These are phyloP conservation scores for Clusia tigrina DNA, from an alignment of 2,888 invertebrate species.

Conservation along the genomic window DNA sequence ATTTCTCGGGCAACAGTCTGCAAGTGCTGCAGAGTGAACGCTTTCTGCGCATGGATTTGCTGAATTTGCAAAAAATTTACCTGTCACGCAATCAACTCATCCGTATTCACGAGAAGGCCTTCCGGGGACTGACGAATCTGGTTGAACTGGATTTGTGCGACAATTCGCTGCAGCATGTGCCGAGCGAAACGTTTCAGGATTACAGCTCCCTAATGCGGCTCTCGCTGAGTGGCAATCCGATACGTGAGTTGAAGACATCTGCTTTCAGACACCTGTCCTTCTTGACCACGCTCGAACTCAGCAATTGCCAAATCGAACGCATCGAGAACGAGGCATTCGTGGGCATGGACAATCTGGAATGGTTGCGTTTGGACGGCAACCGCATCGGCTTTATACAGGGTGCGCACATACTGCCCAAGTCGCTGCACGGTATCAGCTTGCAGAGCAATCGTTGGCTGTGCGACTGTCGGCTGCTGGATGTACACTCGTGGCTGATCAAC, in stretches of 20 bases:
- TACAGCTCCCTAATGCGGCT: conserved; percentile 85
- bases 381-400: conserved; percentile 77
- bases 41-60: conserved; percentile 79
- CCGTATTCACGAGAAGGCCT: conserved; percentile 80
- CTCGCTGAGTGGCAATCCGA: conserved; percentile 82
- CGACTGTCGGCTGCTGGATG: conserved; percentile 81
- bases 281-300: conserved; percentile 82
- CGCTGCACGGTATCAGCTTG: conserved; percentile 80
- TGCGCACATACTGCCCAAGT: conserved; percentile 76
- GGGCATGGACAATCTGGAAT: conserved; percentile 81
- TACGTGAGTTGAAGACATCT: conserved; percentile 74
- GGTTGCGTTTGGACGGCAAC: conserved; percentile 85
- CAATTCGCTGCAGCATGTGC: conserved; percentile 80
- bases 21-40: conserved; percentile 80
- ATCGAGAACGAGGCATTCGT: conserved; percentile 84
- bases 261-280: conserved; percentile 79
- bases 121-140: conserved; percentile 84
- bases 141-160: conserved; percentile 88
- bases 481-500: conserved; percentile 80
- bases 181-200: conserved; percentile 79
- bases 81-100: conserved; percentile 80
- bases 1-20: conserved; percentile 84
- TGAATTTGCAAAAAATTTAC: conserved; percentile 88
- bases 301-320: conserved; percentile 78
- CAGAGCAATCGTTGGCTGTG: conserved; percentile 91